phyloP scores from a whole-genome alignment of 1,140 invertebrate species.

The Lucilia cuprina region DNA sequence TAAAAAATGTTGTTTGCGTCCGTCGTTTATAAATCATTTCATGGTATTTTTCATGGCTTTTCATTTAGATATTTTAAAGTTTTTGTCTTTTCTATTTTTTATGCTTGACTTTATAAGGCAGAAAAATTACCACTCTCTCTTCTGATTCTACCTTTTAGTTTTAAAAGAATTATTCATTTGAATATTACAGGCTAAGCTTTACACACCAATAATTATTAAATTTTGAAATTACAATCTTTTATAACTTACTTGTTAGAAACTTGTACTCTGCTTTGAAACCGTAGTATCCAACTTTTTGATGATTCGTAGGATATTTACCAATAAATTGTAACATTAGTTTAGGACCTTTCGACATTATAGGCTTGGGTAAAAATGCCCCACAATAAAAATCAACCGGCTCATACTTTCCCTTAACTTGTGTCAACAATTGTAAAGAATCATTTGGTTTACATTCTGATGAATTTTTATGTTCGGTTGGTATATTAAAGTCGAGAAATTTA shows the following conservation, averaged over 20 bases:
- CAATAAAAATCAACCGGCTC: constrained; percentile 79
- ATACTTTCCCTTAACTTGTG: constrained; percentile 47
- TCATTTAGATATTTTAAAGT: too few species aligned
- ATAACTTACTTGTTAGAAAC: constrained; percentile 84
- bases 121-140: too few species aligned
- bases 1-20: too few species aligned
- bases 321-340: constrained; percentile 83
- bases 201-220: too few species aligned
- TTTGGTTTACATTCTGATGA: constrained; percentile 47
- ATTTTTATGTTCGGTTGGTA: constrained; percentile 53
- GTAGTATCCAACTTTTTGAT: constrained; percentile 71
- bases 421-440: constrained; percentile 54
- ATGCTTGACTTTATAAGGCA: too few species aligned
- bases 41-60: too few species aligned
- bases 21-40: too few species aligned
- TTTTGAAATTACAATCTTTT: neutral
- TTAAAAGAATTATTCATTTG: too few species aligned
- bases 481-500: constrained; percentile 56
- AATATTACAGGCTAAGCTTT: too few species aligned
- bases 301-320: constrained; percentile 68
- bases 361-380: constrained; percentile 76
- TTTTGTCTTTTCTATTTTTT: too few species aligned
- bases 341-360: constrained; percentile 89
- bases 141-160: too few species aligned
- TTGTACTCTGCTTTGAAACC: constrained; percentile 88